Base-by-base conservation (phyloP, 2,113 vertebrate genomes). In the Echinops telfairi region DNA sequence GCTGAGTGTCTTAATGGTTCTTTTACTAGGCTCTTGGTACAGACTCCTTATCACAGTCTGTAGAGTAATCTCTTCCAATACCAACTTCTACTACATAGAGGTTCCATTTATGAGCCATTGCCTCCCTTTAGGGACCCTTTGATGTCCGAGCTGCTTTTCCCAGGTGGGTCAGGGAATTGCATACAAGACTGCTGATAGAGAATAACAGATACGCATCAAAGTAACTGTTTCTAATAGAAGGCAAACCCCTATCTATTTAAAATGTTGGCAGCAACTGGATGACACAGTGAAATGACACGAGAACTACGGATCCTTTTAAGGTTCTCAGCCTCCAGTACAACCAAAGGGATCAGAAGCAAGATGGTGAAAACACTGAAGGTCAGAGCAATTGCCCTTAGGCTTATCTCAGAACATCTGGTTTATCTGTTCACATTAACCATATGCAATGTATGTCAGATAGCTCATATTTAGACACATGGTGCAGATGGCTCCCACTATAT, bases 1-100 rank as follows among this genome's bases (percentile, higher is more conserved):
- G 73, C 7, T 91, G n/a, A 94, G 40, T 75, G 83, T n/a, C 53
- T 95, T 22, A 92, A 75, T 57, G 40, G 53, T 89, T 93, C 77
- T 79, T 88, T n/a, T 76, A 82, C 43, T 76, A 43, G 19, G 81
- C 7, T 93, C 68, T 58, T 58, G 15, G 53, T 60, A 1, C 15
- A 71, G 11, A 81, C 66, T n/a, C n/a, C 89, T n/a, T 87, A 80
- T 80, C 17, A 89, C 22, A 90, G 90, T 68, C 25, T 91, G 75
- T 53, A 53, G 47, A 53, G 10, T 53, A 53, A 53, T 53, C 47
- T 53, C 12, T 53, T 47, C 43, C 10, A 47, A 47, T 47, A 47
- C 10, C 43, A 47, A 47, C 43, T 81, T 77, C 47, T 25, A 57
- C 15, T 79, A 87, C 86, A 86, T 53, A 94, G 94, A 91, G 76